Evolutionary conservation across 2,888 invertebrate genomes (phyloP).

Genomic region (Schizotus pectinicornis): DNA sequence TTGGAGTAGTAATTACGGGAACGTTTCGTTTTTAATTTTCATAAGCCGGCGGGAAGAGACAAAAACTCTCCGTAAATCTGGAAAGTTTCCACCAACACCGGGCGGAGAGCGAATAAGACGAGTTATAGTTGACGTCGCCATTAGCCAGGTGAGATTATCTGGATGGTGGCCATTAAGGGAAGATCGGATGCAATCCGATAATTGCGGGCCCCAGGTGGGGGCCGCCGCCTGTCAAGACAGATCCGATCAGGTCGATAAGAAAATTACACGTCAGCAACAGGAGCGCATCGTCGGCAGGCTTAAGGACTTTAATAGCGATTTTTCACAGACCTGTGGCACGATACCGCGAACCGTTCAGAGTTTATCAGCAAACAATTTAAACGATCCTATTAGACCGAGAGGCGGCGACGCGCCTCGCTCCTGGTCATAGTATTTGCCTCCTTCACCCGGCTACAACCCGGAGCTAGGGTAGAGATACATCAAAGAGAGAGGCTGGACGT

Average conservation of each 20-base stretch:
- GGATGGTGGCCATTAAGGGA: slow-evolving; percentile 37
- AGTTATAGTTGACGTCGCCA: slow-evolving; percentile 34
- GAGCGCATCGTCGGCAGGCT: slow-evolving; percentile 2
- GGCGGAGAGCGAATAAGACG: slow-evolving; percentile 30
- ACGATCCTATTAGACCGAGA: too few relatives aligned
- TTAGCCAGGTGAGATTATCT: slow-evolving; percentile 41
- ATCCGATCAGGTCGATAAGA: slow-evolving; percentile 15
- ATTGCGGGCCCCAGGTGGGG: slow-evolving; percentile 24
- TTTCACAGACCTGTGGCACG: not conserved
- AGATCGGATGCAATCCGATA: slow-evolving; percentile 41
- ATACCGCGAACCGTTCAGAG: not conserved
- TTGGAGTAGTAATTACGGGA: slow-evolving; percentile 22
- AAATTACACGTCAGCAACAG: slow-evolving; percentile 23
- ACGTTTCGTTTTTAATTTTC: slow-evolving; percentile 35
- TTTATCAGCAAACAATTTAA: too few relatives aligned
- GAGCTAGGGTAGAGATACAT: too few relatives aligned
- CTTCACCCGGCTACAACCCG: too few relatives aligned
- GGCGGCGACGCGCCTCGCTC: too few relatives aligned
- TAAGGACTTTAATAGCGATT: not conserved
- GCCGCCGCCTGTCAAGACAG: slow-evolving; percentile 7
- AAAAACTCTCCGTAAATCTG: slow-evolving; percentile 34
- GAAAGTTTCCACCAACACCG: slow-evolving; percentile 29
- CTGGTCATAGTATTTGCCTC: too few relatives aligned
- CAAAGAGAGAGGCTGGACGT: too few relatives aligned
- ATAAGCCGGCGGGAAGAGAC: slow-evolving; percentile 25